Base-by-base conservation (phyloP, 2,113 vertebrate species). In the Rhineura floridana region DNA sequence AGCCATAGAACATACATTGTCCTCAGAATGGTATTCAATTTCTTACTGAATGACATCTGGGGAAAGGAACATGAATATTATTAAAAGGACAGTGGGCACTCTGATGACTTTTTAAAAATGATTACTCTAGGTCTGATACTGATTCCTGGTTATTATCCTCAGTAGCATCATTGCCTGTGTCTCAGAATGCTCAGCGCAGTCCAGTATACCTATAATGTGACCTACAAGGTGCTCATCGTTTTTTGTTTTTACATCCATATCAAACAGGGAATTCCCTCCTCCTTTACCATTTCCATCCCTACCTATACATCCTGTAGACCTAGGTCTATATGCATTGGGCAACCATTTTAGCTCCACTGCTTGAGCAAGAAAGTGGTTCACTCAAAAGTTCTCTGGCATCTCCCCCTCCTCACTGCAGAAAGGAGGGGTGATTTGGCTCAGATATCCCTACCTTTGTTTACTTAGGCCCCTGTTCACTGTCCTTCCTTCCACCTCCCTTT, bases 141-240 rank as follows among this genome's bases (percentile, higher is more conserved):
- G 36, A 76, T 12, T 76, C 39, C 23, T 75, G 39, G 50, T 76
- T 76, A 75, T 86, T 94, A 85, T 65, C 19, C 15, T 50, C 13
- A 65, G 9, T 88, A 88, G 28, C 28, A 62, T 44, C 28, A 75
- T 2, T 62, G 8, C 19, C 25, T 44, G 17, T 25, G 46, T 36
- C 21, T 36, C 10, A 39, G 13, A 6, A 76, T 46, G 12, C 9
- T 46, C 42, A 46, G 39, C 25, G 28, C 4, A 46, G 73, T 28
- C 73, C 21, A 84, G 15, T 15, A 52, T 13, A 13, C 46, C 15
- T 17, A 19, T 17, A 33, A 17, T 36, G 33, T 50, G 72, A 19
- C 17, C 44, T 52, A 30, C 21, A 39, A 25, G 36, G 13, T 6
- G 1, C 21, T 21, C 12, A 72, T 19, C 48, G 11, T 15, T 3